Percentiles rank a stretch among this genome's conserved stretches.
Conservation (phyloP, 2,888 invertebrate genomes). For the Stenodera caucasica region DNA sequence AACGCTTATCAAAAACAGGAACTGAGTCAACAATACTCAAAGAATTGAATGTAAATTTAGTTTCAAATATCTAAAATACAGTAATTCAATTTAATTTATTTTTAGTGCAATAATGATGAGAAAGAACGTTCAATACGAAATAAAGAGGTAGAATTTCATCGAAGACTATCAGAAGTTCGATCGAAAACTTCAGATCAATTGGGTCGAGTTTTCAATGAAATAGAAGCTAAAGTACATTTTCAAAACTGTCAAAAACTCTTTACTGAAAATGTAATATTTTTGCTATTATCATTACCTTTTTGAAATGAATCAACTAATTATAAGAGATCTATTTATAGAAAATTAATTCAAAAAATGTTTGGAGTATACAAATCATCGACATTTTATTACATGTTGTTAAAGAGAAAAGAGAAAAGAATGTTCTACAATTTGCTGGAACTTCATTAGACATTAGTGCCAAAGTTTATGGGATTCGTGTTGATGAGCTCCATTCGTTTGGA, state of each 20-base stretch:
- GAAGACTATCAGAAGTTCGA: conserved; percentile 24
- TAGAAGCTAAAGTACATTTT: conserved; percentile 68
- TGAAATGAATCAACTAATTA: not conserved
- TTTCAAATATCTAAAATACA: not conserved
- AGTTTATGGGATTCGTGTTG: conserved; percentile 86
- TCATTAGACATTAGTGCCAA: conserved; percentile 87
- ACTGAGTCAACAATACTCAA: not conserved
- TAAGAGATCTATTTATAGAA: conserved; percentile 61
- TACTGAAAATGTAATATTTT: conserved; percentile 69
- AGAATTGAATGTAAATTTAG: not conserved
- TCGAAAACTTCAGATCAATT: conserved; percentile 30
- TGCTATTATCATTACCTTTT: not conserved
- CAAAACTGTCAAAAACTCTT: conserved; percentile 77
- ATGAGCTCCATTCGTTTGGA: conserved; percentile 79
- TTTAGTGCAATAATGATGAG: conserved; percentile 30
- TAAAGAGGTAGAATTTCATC: conserved; percentile 32
- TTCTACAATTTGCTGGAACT: conserved; percentile 78
- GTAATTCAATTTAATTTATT: not conserved
- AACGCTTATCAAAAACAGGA: not conserved
- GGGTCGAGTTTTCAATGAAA: conserved; percentile 40
- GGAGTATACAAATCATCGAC: conserved; percentile 84
- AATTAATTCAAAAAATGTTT: conserved; percentile 87
- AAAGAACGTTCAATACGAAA: conserved; percentile 34
- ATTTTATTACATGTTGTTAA: conserved; percentile 75
- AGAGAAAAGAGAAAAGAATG: conserved; percentile 70